These are phyloP conservation scores for Drosophila tsacasi DNA, from an alignment of 1,140 invertebrate genomes.

Conservation along the genomic window DNA sequence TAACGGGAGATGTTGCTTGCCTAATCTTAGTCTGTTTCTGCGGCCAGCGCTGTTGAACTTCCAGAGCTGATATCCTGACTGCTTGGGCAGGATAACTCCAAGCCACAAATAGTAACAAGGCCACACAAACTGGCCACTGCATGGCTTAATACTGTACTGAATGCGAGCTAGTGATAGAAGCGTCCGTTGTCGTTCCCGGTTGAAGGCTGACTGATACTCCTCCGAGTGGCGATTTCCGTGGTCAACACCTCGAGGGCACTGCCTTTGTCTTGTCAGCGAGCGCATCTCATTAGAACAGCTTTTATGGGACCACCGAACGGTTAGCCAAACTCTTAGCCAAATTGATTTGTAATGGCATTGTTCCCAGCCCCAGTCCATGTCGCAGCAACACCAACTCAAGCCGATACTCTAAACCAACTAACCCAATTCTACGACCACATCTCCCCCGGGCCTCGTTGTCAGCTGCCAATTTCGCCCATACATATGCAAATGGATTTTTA, in stretches of 20 bases:
- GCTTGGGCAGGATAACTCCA: conserved; percentile 20
- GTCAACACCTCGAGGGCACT: conserved; percentile 38
- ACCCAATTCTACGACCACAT: conserved; percentile 49
- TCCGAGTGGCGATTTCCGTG: conserved; percentile 17
- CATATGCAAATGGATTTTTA: conserved; percentile 66
- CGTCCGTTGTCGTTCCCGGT: conserved; percentile 33
- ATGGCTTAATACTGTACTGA: conserved; percentile 10
- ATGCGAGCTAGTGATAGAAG: neutral
- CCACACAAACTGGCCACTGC: conserved; percentile 40
- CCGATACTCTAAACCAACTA: conserved; percentile 34
- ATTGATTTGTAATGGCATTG: conserved; percentile 55
- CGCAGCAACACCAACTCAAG: conserved; percentile 27
- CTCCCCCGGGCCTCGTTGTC: conserved; percentile 24
- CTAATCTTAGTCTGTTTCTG: conserved; percentile 14
- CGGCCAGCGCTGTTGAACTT: conserved; percentile 29
- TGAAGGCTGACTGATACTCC: conserved; percentile 36
- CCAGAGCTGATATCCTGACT: conserved; percentile 20
- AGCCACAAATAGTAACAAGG: conserved; percentile 43
- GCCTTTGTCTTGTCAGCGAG: conserved; percentile 26
- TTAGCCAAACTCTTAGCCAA: conserved; percentile 36
- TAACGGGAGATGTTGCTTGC: conserved; percentile 3
- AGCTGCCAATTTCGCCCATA: conserved; percentile 41
- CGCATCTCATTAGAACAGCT: conserved; percentile 48
- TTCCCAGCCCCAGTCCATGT: conserved; percentile 15
- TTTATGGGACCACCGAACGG: conserved; percentile 22